These are phyloP conservation scores for Camponotus pennsylvanicus DNA, from an alignment of 1,140 invertebrate species.

Conservation along the genomic window DNA sequence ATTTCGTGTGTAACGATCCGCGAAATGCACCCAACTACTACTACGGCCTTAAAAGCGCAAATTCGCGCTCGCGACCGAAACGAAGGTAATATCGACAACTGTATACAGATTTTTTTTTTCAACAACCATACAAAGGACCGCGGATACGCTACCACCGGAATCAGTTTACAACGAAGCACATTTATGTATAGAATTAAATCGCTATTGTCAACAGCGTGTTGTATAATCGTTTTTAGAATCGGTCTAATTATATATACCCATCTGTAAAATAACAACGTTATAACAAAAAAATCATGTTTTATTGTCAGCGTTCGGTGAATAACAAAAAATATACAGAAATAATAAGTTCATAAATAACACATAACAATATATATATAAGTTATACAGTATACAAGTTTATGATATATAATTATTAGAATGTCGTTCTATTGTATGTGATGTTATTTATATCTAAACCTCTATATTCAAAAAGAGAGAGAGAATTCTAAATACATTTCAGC, in stretches of 20 bases:
- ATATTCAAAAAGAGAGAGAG: background rate
- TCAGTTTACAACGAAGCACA: conserved; percentile 65
- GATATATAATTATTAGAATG: conserved; percentile 11
- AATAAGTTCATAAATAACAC: conserved; percentile 52
- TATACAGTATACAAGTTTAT: background rate
- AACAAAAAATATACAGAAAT: conserved; percentile 57
- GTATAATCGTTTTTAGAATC: conserved; percentile 37
- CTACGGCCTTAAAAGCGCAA: conserved; percentile 52
- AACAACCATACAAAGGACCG: conserved; percentile 60
- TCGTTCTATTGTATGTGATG: conserved; percentile 11
- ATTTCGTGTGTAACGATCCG: conserved; percentile 60
- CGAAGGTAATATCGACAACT: conserved; percentile 60
- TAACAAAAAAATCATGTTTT: conserved; percentile 47
- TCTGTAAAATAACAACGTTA: conserved; percentile 39
- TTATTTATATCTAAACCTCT: conserved; percentile 17
- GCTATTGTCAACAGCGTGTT: conserved; percentile 45
- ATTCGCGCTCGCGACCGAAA: conserved; percentile 47
- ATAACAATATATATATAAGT: no score
- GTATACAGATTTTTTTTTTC: conserved; percentile 53
- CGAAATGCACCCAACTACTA: conserved; percentile 51
- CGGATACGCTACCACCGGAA: conserved; percentile 67
- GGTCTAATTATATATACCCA: conserved; percentile 14
- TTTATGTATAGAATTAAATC: conserved; percentile 55
- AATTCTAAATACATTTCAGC: conserved; percentile 48
- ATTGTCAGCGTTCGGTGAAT: conserved; percentile 48